A percentile compares a stretch with the other conserved stretches of the same genome.
These are phyloP conservation scores for Melanotaenia parkinsoni DNA, from an alignment of 2,797 vertebrate genomes.

Conservation along the genomic window DNA sequence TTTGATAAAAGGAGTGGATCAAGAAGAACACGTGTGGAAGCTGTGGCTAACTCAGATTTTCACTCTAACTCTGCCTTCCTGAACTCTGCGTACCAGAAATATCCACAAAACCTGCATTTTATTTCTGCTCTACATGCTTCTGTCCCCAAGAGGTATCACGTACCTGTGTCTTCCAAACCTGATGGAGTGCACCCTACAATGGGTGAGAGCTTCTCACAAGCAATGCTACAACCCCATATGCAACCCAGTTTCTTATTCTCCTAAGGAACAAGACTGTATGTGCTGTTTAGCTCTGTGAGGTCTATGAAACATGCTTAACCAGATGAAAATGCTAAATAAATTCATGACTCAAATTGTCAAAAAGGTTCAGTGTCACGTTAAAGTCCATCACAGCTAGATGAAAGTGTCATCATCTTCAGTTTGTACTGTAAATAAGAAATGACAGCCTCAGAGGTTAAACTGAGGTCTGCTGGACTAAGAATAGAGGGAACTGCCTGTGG, in stretches of 20 bases:
- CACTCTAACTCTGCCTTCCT: slow-evolving; percentile 19
- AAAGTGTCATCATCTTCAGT: neutral
- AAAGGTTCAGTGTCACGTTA: neutral
- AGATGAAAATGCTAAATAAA: neutral
- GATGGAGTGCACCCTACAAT: slow-evolving; percentile 32
- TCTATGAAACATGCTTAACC: slow-evolving; percentile 25
- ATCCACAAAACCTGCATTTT: slow-evolving; percentile 55
- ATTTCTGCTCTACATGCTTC: slow-evolving; percentile 47
- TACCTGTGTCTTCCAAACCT: slow-evolving; percentile 33
- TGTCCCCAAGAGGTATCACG: slow-evolving; percentile 48
- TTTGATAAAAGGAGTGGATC: slow-evolving; percentile 31
- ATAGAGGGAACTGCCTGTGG: neutral
- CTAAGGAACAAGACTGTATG: slow-evolving; percentile 61
- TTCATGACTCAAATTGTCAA: slow-evolving; percentile 1
- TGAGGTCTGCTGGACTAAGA: neutral
- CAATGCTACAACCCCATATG: slow-evolving; percentile 15
- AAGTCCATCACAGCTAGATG: too few species aligned
- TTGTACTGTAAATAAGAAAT: neutral
- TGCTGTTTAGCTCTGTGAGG: neutral
- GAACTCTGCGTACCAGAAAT: slow-evolving; percentile 53
- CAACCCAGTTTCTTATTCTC: slow-evolving; percentile 67
- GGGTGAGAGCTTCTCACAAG: slow-evolving; percentile 61
- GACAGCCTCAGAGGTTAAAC: neutral
- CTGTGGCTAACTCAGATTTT: slow-evolving; percentile 14
- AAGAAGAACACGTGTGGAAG: slow-evolving; percentile 25